A percentile compares a stretch with the other conserved stretches of the same genome.
Evolutionary conservation across 2,888 invertebrate species (phyloP).

Genomic region (Syrphus vitripennis): DNA sequence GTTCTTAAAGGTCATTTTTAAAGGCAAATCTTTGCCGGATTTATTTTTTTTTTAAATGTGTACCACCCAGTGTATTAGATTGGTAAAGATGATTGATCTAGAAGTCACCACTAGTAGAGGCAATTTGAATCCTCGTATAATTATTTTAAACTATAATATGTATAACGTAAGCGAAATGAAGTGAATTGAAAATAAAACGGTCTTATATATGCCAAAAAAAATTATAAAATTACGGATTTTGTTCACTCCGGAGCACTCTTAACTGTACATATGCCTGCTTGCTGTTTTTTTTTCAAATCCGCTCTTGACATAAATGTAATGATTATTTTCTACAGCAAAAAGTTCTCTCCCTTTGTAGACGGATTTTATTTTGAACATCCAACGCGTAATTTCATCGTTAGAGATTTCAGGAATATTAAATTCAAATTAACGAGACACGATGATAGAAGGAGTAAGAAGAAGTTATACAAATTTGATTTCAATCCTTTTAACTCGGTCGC

Average conservation of each 20-base stretch:
- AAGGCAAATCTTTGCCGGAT: not conserved
- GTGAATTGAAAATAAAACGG: no score
- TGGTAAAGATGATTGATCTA: no score
- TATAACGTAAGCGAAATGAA: no score
- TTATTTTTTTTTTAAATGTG: no score
- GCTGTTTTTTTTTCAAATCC: not conserved
- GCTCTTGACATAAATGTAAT: not conserved
- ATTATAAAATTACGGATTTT: not conserved
- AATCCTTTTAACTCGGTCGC: conserved; percentile 4
- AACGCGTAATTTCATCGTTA: conserved; percentile 15
- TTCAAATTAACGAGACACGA: conserved; percentile 54
- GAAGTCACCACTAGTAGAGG: no score
- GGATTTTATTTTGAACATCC: not conserved
- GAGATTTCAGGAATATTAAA: conserved; percentile 40
- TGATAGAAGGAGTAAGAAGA: not conserved
- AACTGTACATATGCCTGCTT: not conserved
- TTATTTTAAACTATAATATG: no score
- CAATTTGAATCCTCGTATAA: no score
- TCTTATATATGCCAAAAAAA: not conserved
- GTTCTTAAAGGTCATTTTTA: conserved; percentile 37
- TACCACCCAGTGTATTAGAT: not conserved
- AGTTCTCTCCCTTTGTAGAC: not conserved
- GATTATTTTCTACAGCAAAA: not conserved
- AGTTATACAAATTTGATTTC: conserved; percentile 31
- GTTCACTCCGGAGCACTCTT: not conserved